phyloP scores from a whole-genome alignment of 2,797 vertebrate genomes.

The Sebastes melanostomus region DNA sequence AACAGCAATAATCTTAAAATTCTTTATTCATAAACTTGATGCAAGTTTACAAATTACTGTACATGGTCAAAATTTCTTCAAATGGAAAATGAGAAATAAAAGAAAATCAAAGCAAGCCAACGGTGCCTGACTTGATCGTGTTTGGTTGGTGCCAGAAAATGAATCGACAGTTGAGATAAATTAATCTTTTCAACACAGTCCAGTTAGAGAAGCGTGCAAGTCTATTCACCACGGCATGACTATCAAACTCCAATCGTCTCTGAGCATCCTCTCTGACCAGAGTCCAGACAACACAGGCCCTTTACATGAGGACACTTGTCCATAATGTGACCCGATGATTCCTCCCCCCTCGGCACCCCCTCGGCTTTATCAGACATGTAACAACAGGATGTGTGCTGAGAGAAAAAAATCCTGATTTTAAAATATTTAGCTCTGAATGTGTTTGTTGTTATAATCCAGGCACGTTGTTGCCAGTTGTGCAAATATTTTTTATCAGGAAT shows the following conservation, averaged over 20 bases:
- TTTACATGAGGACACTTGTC: conserved; percentile 10
- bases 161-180: conserved; percentile 52
- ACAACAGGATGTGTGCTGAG: conserved; percentile 26
- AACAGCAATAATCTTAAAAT: conserved; percentile 85
- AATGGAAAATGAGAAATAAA: conserved; percentile 70
- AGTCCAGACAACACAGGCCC: conserved; percentile 4
- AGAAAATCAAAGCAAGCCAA: conserved; percentile 59
- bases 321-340: not conserved
- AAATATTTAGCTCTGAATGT: conserved; percentile 23
- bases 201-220: conserved; percentile 67
- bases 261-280: conserved; percentile 18
- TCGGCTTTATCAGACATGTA: conserved; percentile 25
- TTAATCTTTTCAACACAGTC: conserved; percentile 57
- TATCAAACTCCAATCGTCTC: conserved; percentile 31
- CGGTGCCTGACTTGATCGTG: conserved; percentile 44
- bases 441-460: conserved; percentile 29
- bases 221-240: conserved; percentile 57
- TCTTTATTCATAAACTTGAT: conserved; percentile 99
- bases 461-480: conserved; percentile 54
- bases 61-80: conserved; percentile 91
- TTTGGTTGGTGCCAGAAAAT: conserved; percentile 53
- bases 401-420: conserved; percentile 12
- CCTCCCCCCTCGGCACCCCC: not conserved
- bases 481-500: conserved; percentile 45
- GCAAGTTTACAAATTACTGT: conserved; percentile 99